phyloP scores from a whole-genome alignment of 2,113 vertebrate genomes.

The Beaufortia kweichowensis region DNA sequence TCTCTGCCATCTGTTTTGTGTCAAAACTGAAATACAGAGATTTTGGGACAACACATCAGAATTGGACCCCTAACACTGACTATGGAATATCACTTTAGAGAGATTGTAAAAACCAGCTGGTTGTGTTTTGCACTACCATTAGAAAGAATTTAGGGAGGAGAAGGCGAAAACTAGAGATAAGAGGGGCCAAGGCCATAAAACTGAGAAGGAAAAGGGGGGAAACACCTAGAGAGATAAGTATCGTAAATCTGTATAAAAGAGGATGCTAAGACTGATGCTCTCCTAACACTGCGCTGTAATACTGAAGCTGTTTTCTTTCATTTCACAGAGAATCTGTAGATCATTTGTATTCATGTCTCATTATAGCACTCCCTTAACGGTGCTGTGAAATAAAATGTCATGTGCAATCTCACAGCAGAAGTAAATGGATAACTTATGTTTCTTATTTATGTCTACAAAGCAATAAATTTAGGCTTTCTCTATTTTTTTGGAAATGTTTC shows the following conservation, averaged over 20 bases:
- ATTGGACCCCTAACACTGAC: not conserved
- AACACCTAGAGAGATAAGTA: too few relatives aligned
- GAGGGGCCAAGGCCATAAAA: too few relatives aligned
- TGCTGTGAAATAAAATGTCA: not conserved
- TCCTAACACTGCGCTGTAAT: not conserved
- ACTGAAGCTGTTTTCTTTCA: not conserved
- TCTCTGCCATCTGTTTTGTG: constrained; percentile 26
- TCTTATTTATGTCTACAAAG: not conserved
- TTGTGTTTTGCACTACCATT: too few relatives aligned
- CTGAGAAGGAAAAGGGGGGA: too few relatives aligned
- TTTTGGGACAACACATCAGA: not conserved
- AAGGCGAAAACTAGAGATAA: too few relatives aligned
- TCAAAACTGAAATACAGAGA: not conserved
- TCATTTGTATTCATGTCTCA: not conserved
- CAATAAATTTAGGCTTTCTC: not conserved
- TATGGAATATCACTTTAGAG: too few relatives aligned
- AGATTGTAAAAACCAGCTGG: too few relatives aligned
- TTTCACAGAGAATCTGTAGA: not conserved
- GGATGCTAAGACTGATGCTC: too few relatives aligned
- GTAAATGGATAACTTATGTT: not conserved
- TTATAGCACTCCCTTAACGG: not conserved
- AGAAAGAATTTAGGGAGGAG: too few relatives aligned
- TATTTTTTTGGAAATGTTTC: constrained; percentile 18
- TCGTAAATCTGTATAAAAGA: too few relatives aligned
- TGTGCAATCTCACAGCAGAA: not conserved